Percentiles rank a stretch among this genome's conserved stretches.
phyloP scores from a whole-genome alignment of 2,888 invertebrate species.

The Macrophya annulata region DNA sequence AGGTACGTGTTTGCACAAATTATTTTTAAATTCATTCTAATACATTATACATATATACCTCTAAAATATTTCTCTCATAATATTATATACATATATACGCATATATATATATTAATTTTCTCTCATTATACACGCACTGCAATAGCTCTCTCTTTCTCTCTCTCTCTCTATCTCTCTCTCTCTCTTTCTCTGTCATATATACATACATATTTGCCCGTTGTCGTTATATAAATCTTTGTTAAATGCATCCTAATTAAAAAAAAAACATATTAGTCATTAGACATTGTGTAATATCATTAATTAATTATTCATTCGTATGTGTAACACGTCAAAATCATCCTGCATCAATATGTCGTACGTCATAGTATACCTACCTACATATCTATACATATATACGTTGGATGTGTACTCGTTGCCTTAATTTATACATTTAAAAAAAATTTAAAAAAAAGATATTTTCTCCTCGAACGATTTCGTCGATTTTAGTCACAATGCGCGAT shows the following conservation, averaged over 20 bases:
- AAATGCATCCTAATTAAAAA: background rate
- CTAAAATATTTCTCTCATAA: constrained; percentile 9
- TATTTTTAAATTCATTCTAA: constrained; percentile 41
- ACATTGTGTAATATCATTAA: constrained; percentile 10
- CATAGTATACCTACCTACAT: background rate
- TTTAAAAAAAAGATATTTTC: background rate
- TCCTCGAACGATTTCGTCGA: background rate
- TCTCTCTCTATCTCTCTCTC: no score
- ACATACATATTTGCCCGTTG: constrained; percentile 10
- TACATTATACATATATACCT: background rate
- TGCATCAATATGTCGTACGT: constrained; percentile 25
- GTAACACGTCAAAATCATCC: constrained; percentile 9
- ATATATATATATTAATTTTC: constrained; percentile 6
- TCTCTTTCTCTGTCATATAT: no score
- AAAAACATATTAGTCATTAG: constrained; percentile 6
- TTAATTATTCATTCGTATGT: constrained; percentile 25
- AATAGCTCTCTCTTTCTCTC: background rate
- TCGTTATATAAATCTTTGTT: constrained; percentile 10
- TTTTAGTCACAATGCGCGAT: background rate
- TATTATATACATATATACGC: constrained; percentile 6
- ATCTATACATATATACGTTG: constrained; percentile 11
- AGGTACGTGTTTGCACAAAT: constrained; percentile 55
- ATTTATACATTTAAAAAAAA: background rate
- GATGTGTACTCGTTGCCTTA: constrained; percentile 8
- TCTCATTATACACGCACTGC: background rate